phyloP scores from a whole-genome alignment of 2,888 invertebrate genomes.

The Ophion ventricosus region DNA sequence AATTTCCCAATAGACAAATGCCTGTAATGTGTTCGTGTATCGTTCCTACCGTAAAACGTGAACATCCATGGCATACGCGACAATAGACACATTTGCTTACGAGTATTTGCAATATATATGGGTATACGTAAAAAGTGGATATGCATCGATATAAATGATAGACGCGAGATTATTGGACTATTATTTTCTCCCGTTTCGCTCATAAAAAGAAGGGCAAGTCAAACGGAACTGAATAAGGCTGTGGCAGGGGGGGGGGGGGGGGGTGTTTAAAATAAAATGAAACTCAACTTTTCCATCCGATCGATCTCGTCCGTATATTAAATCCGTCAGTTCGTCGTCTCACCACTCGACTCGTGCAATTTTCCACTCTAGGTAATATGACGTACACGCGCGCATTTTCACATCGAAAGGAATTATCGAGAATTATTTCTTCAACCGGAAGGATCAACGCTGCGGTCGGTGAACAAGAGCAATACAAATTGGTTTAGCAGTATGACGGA shows the following conservation, averaged over 20 bases:
- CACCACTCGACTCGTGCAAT: slow-evolving; percentile 46
- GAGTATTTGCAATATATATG: slow-evolving; percentile 28
- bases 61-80: not conserved
- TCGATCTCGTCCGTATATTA: slow-evolving; percentile 57
- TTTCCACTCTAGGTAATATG: slow-evolving; percentile 9
- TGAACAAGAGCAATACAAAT: too few relatives aligned
- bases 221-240: not conserved
- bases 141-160: not conserved
- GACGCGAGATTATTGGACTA: slow-evolving; percentile 51
- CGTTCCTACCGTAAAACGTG: not conserved
- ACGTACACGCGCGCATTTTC: not conserved
- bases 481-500: too few relatives aligned
- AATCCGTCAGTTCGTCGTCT: slow-evolving; percentile 46
- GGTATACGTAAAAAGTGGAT: not conserved
- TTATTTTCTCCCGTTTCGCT: slow-evolving; percentile 43
- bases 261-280: slow-evolving; percentile 36
- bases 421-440: too few relatives aligned
- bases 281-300: slow-evolving; percentile 54
- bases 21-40: not conserved
- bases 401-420: not conserved
- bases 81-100: slow-evolving; percentile 16
- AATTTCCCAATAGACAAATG: not conserved
- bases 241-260: too few relatives aligned
- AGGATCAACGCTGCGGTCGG: too few relatives aligned
- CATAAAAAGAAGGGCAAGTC: not conserved